Conservation (phyloP, 2,888 invertebrate species). For the Acanthosoma haemorrhoidale region DNA sequence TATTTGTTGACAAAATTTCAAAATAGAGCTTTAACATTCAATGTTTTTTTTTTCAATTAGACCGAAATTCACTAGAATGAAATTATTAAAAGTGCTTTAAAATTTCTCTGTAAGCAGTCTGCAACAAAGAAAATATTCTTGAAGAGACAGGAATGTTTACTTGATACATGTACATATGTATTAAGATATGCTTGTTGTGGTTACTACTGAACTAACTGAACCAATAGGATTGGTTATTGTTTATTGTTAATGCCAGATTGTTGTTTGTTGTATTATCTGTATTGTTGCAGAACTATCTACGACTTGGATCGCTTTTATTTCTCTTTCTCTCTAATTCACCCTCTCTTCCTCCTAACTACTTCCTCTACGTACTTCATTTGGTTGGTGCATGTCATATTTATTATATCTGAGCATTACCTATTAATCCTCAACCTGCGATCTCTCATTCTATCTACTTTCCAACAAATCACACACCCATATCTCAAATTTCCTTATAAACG, state of each 20-base stretch:
- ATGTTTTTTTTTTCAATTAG: no score
- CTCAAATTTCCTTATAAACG: not conserved
- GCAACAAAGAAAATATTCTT: not conserved
- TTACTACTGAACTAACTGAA: conserved; percentile 4
- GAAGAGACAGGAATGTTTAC: conserved; percentile 12
- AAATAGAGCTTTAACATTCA: no score
- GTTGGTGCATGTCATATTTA: conserved; percentile 12
- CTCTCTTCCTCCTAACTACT: conserved; percentile 50
- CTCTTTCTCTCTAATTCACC: conserved; percentile 53
- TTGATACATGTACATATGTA: conserved; percentile 26
- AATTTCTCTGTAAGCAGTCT: not conserved
- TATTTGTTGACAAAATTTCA: not conserved
- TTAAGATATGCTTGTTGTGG: conserved; percentile 15
- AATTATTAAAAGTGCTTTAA: no score
- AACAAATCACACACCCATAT: conserved; percentile 14
- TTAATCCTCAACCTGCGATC: not conserved
- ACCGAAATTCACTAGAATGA: no score
- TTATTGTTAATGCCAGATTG: conserved; percentile 14
- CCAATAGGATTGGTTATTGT: conserved; percentile 20
- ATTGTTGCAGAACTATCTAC: conserved; percentile 15
- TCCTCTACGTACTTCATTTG: conserved; percentile 13
- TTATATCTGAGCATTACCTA: not conserved
- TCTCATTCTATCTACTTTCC: conserved; percentile 17
- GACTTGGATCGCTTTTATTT: conserved; percentile 50
- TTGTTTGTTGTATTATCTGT: conserved; percentile 22